These are phyloP conservation scores for Phalacrocorax pelagicus DNA, from an alignment of 2,113 vertebrate species.

Conservation along the genomic window DNA sequence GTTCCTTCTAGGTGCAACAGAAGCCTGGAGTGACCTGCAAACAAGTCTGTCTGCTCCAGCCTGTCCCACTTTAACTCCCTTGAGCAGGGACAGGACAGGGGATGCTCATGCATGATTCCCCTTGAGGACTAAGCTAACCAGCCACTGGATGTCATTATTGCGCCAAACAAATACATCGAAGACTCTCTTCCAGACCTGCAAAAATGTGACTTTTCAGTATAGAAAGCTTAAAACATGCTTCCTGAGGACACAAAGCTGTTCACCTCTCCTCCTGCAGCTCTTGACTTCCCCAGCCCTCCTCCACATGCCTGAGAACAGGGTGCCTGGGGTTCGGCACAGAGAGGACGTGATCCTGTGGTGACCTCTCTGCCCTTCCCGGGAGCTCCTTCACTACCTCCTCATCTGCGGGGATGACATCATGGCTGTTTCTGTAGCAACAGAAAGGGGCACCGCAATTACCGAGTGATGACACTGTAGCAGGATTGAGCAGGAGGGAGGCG, in stretches of 20 bases:
- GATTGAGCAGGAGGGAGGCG: not conserved
- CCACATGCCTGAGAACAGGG: not conserved
- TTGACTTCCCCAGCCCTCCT: not conserved
- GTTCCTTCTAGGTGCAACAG: not conserved
- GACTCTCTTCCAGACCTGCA: not conserved
- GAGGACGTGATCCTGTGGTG: fast-evolving
- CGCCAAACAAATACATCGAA: constrained; percentile 42
- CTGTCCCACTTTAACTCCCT: not conserved
- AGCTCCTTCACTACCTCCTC: not conserved
- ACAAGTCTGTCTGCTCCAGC: not conserved
- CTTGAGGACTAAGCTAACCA: constrained; percentile 37
- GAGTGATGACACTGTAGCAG: not conserved
- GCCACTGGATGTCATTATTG: constrained; percentile 73
- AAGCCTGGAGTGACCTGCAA: not conserved
- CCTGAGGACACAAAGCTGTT: not conserved
- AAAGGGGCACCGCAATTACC: not conserved
- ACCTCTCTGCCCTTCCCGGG: constrained; percentile 1
- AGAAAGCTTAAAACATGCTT: not conserved
- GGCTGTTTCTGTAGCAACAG: constrained; percentile 17
- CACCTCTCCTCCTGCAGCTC: not conserved
- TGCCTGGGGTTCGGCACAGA: not conserved
- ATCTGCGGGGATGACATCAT: not conserved
- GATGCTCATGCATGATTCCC: not conserved
- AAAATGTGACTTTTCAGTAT: not conserved
- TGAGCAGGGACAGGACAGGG: not conserved